These are phyloP conservation scores for Noctuana brunneofusca DNA, from an alignment of 2,888 invertebrate species.

Conservation along the genomic window DNA sequence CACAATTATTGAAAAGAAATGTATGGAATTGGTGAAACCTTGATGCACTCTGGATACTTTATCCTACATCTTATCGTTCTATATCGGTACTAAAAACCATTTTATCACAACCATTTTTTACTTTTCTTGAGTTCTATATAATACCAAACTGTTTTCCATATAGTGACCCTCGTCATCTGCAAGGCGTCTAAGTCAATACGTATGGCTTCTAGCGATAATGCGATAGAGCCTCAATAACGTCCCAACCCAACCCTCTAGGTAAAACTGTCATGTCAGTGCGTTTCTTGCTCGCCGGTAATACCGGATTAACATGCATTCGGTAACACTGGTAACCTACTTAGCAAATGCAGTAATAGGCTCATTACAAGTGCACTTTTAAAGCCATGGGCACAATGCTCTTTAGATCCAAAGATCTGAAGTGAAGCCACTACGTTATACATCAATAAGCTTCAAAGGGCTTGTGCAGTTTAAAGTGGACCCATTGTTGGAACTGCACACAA, in stretches of 20 bases:
- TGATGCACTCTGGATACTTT: background rate
- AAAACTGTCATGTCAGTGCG: conserved; percentile 37
- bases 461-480: background rate
- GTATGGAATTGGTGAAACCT: background rate
- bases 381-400: conserved; percentile 23
- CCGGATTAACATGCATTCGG: conserved; percentile 41
- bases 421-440: conserved; percentile 5
- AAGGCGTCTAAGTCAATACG: conserved; percentile 38
- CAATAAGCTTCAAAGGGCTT: conserved; percentile 6
- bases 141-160: conserved; percentile 11
- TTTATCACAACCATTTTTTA: background rate
- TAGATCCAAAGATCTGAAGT: conserved; percentile 16
- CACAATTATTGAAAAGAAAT: background rate
- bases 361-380: conserved; percentile 17
- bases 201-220: conserved; percentile 40
- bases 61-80: background rate
- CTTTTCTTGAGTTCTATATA: conserved; percentile 12
- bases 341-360: conserved; percentile 12
- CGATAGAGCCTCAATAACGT: conserved; percentile 36
- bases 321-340: conserved; percentile 28
- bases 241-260: conserved; percentile 23
- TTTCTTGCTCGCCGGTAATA: conserved; percentile 37
- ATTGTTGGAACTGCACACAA: background rate
- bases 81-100: background rate
- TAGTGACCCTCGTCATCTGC: conserved; percentile 37